A percentile compares a stretch with the other conserved stretches of the same genome.
These are phyloP conservation scores for Ptilorrhoa leucosticta DNA, from an alignment of 2,113 vertebrate species.

Conservation along the genomic window DNA sequence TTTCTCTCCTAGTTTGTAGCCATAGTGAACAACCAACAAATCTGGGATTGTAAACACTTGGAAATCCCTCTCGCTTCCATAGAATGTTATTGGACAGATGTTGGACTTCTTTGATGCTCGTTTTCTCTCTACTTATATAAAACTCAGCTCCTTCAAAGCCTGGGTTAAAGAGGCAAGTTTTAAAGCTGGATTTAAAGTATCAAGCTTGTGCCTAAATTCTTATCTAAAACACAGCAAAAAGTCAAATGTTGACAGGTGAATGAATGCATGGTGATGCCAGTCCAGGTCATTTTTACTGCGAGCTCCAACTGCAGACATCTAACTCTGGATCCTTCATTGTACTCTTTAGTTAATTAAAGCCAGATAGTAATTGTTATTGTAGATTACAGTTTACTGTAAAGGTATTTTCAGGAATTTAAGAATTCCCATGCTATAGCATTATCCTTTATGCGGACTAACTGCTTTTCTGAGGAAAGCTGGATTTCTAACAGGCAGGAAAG, in stretches of 20 bases:
- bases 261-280: background rate
- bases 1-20: background rate
- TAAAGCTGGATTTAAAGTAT: background rate
- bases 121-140: background rate
- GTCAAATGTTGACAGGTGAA: background rate
- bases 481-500: background rate
- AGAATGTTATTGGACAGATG: background rate
- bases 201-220: background rate
- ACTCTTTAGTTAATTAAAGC: background rate
- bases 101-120: background rate
- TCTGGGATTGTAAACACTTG: background rate
- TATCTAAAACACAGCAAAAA: background rate
- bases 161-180: background rate
- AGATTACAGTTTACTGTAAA: background rate
- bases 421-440: background rate
- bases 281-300: fast-evolving
- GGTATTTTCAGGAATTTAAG: background rate
- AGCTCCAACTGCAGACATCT: background rate
- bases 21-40: background rate
- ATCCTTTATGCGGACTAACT: background rate
- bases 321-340: background rate
- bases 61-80: background rate
- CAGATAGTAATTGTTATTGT: background rate
- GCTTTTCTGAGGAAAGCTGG: background rate
- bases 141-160: background rate